These are phyloP conservation scores for Centroberyx gerrardi DNA, from an alignment of 2,797 vertebrate species.

Conservation along the genomic window DNA sequence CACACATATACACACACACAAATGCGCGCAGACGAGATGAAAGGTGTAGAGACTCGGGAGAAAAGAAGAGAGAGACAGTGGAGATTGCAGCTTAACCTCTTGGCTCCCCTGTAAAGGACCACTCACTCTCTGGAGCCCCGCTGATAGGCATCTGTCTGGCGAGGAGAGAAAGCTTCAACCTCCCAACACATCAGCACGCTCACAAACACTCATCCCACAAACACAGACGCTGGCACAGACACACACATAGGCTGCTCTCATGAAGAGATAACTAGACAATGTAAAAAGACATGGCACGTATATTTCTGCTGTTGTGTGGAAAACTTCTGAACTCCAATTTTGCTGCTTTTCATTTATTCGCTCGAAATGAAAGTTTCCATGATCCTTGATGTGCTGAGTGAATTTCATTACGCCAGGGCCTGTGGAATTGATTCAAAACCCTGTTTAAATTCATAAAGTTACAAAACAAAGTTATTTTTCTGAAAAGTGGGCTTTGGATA, in stretches of 20 bases:
- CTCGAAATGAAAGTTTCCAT: conserved; percentile 38
- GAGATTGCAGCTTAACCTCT: conserved; percentile 81
- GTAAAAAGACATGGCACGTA: conserved; percentile 4
- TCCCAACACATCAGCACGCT: conserved; percentile 62
- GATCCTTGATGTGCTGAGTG: conserved; percentile 34
- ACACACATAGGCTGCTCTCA: conserved; percentile 36
- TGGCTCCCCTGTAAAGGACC: conserved; percentile 74
- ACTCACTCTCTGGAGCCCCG: conserved; percentile 71
- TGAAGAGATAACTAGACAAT: conserved; percentile 36
- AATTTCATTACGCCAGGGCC: background rate
- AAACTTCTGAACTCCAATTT: conserved; percentile 45
- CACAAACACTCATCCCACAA: conserved; percentile 48
- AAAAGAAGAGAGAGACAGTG: conserved; percentile 72
- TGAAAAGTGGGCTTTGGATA: conserved; percentile 22
- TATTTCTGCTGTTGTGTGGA: background rate
- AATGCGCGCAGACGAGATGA: conserved; percentile 65
- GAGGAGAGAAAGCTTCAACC: conserved; percentile 67
- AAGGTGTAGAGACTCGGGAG: conserved; percentile 64
- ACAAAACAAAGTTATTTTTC: conserved; percentile 4
- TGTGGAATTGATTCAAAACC: too few relatives aligned
- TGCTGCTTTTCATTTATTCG: conserved; percentile 36
- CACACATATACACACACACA: conserved; percentile 31
- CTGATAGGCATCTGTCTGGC: conserved; percentile 81
- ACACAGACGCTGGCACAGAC: conserved; percentile 43
- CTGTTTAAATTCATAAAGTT: too few relatives aligned